Evolutionary conservation across 2,113 vertebrate species (phyloP), one percentile per base, ranked within the genome.

Genomic region (Callithrix jacchus): DNA sequence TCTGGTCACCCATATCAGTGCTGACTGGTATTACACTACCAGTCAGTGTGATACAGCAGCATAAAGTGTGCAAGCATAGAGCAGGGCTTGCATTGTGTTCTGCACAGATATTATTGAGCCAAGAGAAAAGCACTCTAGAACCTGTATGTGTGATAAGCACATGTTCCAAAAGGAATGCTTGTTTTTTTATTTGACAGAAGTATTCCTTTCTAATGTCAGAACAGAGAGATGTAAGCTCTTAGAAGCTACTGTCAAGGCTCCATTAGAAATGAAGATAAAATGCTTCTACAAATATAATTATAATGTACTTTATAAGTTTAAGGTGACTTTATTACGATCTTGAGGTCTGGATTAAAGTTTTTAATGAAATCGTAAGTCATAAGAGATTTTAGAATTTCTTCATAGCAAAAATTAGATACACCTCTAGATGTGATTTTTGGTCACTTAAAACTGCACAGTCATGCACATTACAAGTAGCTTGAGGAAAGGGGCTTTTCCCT

Each of bases 241-340:
- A 1, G 18, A 80, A 80, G 20, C 52, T 93, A 25, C 45, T 79
- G 4, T 66, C 54, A 80, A 66, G 56, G 37, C 61, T 84, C 70
- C 42, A 0, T 66, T 66, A 95, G 93, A 73, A 79, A 91, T 40
- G 37, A 96, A 90, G 52, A 76, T 68, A 52, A 94, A 89, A 47
- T 37, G 42, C 54, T 52, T 91, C 70, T 91, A 6, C 30, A 92
- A 70, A 89, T 27, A 47, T 35, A 89, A 37, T 58, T 32, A 45
- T 35, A 89, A 42, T 58, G 20, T 40, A 40, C 45, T 66, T 83
- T 84, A 74, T 52, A 54, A 87, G 45, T 88, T 47, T 80, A 80
- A 66, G 86, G 21, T 56, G 77, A 37, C 83, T 74, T 92, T 89
- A 52, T 87, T 79, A 58, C 23, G 20, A 91, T 88, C 66, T 83